Evolutionary conservation across 2,888 invertebrate genomes (phyloP).

Genomic region (Xanthorhoe designata): DNA sequence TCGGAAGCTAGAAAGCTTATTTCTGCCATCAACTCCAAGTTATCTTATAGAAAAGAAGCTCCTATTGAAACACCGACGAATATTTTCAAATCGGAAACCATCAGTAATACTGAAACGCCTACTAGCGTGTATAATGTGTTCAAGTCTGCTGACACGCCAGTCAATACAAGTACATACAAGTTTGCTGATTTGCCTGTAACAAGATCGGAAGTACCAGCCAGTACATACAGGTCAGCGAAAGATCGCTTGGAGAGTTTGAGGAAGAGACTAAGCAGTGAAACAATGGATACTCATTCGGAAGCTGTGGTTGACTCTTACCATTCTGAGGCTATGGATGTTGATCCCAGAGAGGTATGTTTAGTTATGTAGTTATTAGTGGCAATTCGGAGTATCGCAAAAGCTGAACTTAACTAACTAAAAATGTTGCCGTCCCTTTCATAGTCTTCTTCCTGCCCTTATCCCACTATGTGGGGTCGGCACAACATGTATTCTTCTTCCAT

Average conservation of each 20-base stretch:
- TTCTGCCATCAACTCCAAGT: conserved; percentile 77
- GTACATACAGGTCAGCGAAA: conserved; percentile 57
- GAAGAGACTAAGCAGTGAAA: conserved; percentile 59
- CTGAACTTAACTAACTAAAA: too few species aligned
- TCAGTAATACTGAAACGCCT: conserved; percentile 16
- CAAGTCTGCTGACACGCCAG: conserved; percentile 20
- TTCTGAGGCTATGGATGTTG: conserved; percentile 73
- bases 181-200: conserved; percentile 16
- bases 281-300: conserved; percentile 47
- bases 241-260: conserved; percentile 65
- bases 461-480: too few species aligned
- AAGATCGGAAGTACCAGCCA: conserved; percentile 32
- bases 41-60: conserved; percentile 53
- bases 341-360: conserved; percentile 63
- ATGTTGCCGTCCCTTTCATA: too few species aligned
- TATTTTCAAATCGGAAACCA: conserved; percentile 9
- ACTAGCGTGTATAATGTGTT: conserved; percentile 33
- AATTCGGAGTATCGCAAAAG: too few species aligned
- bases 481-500: too few species aligned
- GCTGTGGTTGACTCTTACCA: conserved; percentile 41
- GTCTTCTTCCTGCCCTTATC: too few species aligned
- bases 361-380: too few species aligned
- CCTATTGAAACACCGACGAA: conserved; percentile 25
- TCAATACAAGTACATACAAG: conserved; percentile 31
- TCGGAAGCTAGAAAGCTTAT: conserved; percentile 77